phyloP scores from a whole-genome alignment of 2,113 vertebrate genomes.

The Brachyhypopomus gauderio region DNA sequence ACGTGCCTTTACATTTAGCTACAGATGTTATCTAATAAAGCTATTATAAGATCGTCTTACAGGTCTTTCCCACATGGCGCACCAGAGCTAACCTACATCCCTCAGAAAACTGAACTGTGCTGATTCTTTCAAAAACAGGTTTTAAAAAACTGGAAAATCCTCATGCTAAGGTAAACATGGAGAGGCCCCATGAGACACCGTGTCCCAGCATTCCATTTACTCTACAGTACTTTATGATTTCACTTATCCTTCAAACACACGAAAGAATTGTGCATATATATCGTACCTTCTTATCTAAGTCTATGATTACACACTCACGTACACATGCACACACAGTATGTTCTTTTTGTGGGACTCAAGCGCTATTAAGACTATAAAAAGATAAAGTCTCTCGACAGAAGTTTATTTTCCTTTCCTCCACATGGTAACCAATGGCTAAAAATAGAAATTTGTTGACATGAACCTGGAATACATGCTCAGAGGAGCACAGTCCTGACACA shows the following conservation, averaged over 20 bases:
- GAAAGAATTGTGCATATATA: background rate
- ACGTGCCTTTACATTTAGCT: background rate
- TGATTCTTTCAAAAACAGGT: conserved; percentile 5
- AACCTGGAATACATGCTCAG: background rate
- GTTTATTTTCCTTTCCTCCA: background rate
- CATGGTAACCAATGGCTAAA: conserved; percentile 32
- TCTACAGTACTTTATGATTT: background rate
- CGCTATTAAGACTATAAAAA: background rate
- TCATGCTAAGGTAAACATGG: background rate
- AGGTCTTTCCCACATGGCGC: conserved; percentile 1
- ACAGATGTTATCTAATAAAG: background rate
- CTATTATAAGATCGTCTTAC: background rate
- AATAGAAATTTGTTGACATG: conserved; percentile 1
- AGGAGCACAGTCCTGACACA: background rate
- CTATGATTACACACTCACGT: conserved; percentile 32
- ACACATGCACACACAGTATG: conserved; percentile 18
- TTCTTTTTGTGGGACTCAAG: background rate
- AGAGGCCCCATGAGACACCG: background rate
- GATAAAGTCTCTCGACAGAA: conserved; percentile 17
- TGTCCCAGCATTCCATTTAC: background rate
- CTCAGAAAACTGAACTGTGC: background rate
- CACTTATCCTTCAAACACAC: too few relatives aligned
- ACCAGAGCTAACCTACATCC: background rate
- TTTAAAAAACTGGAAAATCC: conserved; percentile 15
- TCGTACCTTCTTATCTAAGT: background rate